Conservation (phyloP, 2,797 vertebrate genomes). For the Amphiprion clarkii region DNA sequence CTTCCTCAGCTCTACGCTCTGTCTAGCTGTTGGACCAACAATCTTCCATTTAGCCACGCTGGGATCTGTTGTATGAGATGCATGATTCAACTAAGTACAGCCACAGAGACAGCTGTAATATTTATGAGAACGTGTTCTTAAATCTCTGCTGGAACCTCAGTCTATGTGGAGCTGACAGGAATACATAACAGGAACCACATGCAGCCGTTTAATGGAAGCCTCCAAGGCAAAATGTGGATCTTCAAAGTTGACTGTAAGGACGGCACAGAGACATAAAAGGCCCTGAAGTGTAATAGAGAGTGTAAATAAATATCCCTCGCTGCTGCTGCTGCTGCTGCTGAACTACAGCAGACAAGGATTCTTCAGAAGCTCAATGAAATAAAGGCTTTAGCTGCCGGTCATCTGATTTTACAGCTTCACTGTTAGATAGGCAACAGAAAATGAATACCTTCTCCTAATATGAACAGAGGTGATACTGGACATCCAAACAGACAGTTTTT, state of each 20-base stretch:
- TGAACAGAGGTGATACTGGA: neutral
- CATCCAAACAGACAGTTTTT: neutral
- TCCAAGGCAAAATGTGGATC: neutral
- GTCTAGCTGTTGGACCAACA: conserved; percentile 11
- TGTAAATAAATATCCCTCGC: neutral
- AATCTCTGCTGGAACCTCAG: conserved; percentile 45
- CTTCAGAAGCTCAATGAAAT: neutral
- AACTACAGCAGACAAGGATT: conserved; percentile 1
- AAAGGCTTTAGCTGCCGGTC: neutral
- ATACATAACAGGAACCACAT: conserved; percentile 14
- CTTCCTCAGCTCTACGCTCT: neutral
- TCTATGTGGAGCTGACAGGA: conserved; percentile 5
- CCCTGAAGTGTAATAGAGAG: neutral
- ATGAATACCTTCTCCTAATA: neutral
- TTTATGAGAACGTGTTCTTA: conserved; percentile 57
- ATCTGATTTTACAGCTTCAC: neutral
- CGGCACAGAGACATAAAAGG: neutral
- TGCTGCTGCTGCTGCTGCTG: neutral
- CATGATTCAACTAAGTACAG: conserved; percentile 66
- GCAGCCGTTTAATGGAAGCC: conserved; percentile 8
- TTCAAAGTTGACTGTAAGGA: neutral
- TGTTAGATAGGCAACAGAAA: neutral
- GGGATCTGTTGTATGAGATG: conserved; percentile 45
- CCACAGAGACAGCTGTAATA: conserved; percentile 56
- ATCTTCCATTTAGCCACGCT: conserved; percentile 33